Evolutionary conservation across 2,888 invertebrate species (phyloP).

Genomic region (Chaitophorus viminalis): DNA sequence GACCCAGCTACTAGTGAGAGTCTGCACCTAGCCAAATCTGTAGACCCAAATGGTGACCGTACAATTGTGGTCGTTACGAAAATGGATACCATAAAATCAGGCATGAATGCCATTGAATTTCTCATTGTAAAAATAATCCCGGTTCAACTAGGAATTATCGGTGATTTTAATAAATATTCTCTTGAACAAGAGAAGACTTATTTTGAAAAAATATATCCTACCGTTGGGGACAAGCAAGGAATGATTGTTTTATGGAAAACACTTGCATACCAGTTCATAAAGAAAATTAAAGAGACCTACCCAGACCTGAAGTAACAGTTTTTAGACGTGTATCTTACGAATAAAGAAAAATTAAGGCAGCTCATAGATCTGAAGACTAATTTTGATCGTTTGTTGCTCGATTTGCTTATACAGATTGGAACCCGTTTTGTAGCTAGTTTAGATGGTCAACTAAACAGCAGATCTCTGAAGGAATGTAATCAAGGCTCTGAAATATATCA

Average conservation of each 20-base stretch:
- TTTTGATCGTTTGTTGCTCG: constrained; percentile 19
- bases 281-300: constrained; percentile 33
- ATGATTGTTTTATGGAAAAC: background rate
- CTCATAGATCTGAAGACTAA: constrained; percentile 18
- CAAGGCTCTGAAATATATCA: background rate
- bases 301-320: background rate
- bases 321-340: background rate
- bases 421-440: constrained; percentile 13
- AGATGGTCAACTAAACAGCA: background rate
- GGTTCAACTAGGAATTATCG: constrained; percentile 96
- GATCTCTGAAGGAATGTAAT: background rate
- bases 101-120: constrained; percentile 98
- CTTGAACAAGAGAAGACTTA: background rate
- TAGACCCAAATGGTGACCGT: constrained; percentile 95
- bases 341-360: background rate
- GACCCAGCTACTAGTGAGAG: constrained; percentile 99
- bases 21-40: constrained; percentile 92
- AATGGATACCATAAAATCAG: constrained; percentile 99
- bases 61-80: constrained; percentile 98
- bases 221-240: constrained; percentile 5
- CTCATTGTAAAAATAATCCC: constrained; percentile 97
- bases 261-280: background rate
- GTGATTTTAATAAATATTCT: constrained; percentile 82
- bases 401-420: constrained; percentile 4
- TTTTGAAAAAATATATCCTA: background rate